Evolutionary conservation across 2,888 invertebrate species (phyloP).

Genomic region (Mythimna vitellina): DNA sequence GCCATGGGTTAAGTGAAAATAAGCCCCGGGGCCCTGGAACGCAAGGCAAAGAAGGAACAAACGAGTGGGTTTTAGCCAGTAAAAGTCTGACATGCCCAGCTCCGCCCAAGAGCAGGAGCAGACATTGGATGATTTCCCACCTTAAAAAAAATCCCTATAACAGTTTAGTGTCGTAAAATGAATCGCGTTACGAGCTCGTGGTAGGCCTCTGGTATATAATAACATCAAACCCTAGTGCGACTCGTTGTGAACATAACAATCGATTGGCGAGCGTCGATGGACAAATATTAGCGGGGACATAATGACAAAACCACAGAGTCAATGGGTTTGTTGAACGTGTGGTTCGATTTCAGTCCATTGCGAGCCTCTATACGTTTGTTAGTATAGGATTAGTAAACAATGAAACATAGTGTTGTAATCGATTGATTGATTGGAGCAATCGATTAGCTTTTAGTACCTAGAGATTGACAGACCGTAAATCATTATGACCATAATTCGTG

Average conservation of each 20-base stretch:
- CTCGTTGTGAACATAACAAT: conserved; percentile 59
- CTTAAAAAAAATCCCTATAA: no score
- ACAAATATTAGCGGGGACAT: conserved; percentile 86
- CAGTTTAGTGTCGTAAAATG: no score
- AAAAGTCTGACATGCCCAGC: no score
- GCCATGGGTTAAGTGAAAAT: no score
- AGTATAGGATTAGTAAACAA: conserved; percentile 55
- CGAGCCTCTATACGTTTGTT: conserved; percentile 61
- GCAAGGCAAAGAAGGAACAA: no score
- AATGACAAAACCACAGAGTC: conserved; percentile 87
- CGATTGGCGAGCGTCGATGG: conserved; percentile 75
- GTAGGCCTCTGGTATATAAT: conserved; percentile 1
- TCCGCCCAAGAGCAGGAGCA: no score
- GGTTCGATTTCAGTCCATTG: conserved; percentile 76
- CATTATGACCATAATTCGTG: background rate
- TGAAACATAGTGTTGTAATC: conserved; percentile 17
- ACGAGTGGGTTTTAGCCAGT: no score
- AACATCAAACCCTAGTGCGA: conserved; percentile 5
- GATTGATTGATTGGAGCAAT: conserved; percentile 32
- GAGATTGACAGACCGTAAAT: background rate
- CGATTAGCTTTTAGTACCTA: conserved; percentile 3
- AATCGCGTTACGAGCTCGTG: no score
- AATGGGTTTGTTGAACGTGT: conserved; percentile 79
- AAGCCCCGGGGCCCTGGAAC: no score
- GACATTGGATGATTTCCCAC: no score